Percentiles rank a stretch among this genome's conserved stretches.
These are phyloP conservation scores for Myodes glareolus DNA, from an alignment of 2,113 vertebrate species.

Conservation along the genomic window DNA sequence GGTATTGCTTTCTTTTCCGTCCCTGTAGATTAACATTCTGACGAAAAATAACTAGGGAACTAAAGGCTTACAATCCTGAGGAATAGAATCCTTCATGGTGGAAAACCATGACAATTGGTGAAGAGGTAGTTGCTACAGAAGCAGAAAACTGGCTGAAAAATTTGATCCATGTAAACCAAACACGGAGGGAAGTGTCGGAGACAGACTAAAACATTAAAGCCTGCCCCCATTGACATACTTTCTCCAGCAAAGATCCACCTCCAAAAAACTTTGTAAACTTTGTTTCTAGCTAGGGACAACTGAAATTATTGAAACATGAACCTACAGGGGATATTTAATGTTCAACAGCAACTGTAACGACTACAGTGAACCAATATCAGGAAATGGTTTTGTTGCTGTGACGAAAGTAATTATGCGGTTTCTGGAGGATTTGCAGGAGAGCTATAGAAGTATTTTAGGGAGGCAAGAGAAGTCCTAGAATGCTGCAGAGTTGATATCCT, in stretches of 20 bases:
- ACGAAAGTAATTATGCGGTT: background rate
- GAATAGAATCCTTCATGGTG: background rate
- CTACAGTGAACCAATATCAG: background rate
- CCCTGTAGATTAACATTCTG: background rate
- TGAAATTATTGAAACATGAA: background rate
- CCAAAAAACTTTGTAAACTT: background rate
- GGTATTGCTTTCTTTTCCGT: background rate
- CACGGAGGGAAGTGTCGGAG: background rate
- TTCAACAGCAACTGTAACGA: too few relatives aligned
- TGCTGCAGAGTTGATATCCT: too few relatives aligned
- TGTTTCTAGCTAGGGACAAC: too few relatives aligned
- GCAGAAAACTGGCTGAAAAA: too few relatives aligned
- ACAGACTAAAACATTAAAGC: background rate
- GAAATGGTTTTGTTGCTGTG: background rate
- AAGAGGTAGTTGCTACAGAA: too few relatives aligned
- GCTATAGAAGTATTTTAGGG: background rate
- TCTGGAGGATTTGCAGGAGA: background rate
- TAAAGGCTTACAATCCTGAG: background rate
- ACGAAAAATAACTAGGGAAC: background rate
- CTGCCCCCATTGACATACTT: too few relatives aligned
- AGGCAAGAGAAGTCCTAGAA: background rate
- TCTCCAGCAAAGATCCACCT: background rate
- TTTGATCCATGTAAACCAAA: background rate
- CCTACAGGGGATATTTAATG: background rate
- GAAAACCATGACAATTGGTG: background rate